Conservation (phyloP, 2,888 invertebrate genomes). For the Orthosia incerta region DNA sequence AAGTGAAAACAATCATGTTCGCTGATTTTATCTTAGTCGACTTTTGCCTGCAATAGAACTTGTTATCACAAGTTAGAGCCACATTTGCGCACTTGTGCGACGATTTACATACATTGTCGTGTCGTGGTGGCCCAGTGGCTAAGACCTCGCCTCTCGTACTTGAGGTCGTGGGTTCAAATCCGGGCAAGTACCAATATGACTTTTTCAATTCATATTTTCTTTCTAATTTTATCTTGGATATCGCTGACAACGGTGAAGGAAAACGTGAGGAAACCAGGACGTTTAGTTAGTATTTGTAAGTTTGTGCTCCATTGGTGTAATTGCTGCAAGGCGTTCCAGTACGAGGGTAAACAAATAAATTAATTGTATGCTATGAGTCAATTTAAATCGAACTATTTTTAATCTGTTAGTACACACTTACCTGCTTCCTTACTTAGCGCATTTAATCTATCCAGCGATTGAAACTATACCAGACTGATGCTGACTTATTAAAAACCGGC, state of each 20-base stretch:
- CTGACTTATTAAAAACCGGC: constrained; percentile 27
- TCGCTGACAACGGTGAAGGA: no score
- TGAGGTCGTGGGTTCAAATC: no score
- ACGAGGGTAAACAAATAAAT: no score
- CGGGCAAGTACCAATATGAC: no score
- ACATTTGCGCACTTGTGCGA: neutral
- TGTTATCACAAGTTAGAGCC: neutral
- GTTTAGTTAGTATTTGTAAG: no score
- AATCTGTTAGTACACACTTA: neutral
- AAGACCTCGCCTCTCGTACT: no score
- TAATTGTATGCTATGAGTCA: neutral
- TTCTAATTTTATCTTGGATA: no score
- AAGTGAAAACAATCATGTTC: neutral
- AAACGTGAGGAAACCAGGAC: no score
- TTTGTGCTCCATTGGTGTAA: no score
- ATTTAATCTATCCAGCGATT: constrained; percentile 4
- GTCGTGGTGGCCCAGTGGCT: no score
- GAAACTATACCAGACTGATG: neutral
- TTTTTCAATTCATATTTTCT: no score
- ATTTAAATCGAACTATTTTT: constrained; percentile 10
- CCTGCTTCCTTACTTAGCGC: neutral
- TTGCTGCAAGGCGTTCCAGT: no score
- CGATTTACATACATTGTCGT: neutral
- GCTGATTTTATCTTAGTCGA: neutral
- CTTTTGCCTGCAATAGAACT: neutral